Evolutionary conservation across 2,888 invertebrate genomes (phyloP), one percentile per base, ranked within the genome.

Genomic region (Himalopsyche tibetana): DNA sequence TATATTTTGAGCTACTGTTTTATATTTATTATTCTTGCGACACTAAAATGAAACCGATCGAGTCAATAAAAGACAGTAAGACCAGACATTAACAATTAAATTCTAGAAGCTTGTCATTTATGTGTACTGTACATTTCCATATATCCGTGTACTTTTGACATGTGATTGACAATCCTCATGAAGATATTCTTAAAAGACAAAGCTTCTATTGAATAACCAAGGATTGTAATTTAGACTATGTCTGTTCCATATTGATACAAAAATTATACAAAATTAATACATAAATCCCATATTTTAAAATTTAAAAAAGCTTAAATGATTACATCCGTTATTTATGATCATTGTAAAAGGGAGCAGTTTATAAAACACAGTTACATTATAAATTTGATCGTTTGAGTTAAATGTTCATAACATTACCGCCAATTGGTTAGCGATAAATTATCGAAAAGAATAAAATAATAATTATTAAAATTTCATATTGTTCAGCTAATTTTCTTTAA

Each of bases 361-460:
- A 36, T 9, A 5, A 69, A 36, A 36, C 17, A 36, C 69, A 69
- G 36, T 69, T 69, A 69, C 74, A 74, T 74, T 38, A 12, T 36
- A 36, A 36, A 74, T 74, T 36, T 74, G 8, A 8, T 74, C 8
- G 74, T 74, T 74, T 15, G 74, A 36, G 69, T 12, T 28, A 69
- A 69, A 69, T 69, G 69, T 74, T 74, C 74, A 15, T 74, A 74
- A 38, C 36, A 74, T 74, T 74, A 38, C 36, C 38, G 74, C 74
- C 74, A 74, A 74, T 74, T 74, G 74, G 15, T 38, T 38, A 74
- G 74, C 11, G 74, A 36, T 74, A 74, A 36, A 74, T 74, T 74
- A 15, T 74, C 38, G 19, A 74, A 74, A 74, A 36, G 74, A 36
- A 74, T 74, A 74, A 28, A 74, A 74, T 36, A 74, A 36, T 12